A percentile compares a stretch with the other conserved stretches of the same genome.
phyloP scores from a whole-genome alignment of 2,113 vertebrate genomes.

The Platichthys flesus region DNA sequence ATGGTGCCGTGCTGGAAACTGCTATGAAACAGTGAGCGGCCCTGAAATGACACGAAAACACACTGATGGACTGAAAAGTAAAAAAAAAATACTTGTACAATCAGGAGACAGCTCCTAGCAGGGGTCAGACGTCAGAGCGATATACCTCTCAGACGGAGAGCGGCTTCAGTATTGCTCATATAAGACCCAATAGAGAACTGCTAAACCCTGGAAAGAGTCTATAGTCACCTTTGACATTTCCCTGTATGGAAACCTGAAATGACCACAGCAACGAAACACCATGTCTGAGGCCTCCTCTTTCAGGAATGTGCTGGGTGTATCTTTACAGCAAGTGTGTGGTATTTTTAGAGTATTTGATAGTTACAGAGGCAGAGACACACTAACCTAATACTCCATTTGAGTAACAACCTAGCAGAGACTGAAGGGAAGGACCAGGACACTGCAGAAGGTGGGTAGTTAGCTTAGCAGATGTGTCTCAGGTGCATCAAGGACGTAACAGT shows the following conservation, averaged over 20 bases:
- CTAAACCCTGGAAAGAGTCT: not conserved
- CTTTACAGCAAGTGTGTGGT: not conserved
- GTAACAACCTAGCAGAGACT: too few species aligned
- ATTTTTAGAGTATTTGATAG: not conserved
- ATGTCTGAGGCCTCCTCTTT: not conserved
- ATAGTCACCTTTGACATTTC: not conserved
- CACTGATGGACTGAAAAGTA: not conserved
- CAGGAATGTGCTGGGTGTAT: not conserved
- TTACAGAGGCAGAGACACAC: not conserved
- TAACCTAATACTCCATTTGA: too few species aligned
- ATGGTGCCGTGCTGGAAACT: not conserved
- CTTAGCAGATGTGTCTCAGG: not conserved
- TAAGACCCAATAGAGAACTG: too few species aligned
- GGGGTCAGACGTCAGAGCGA: not conserved
- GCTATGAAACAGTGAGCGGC: not conserved
- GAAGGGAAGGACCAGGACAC: too few species aligned
- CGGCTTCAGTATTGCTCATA: not conserved
- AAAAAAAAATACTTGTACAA: not conserved
- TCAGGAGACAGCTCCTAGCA: not conserved
- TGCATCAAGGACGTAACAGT: not conserved
- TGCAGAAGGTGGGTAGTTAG: not conserved
- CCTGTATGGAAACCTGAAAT: not conserved
- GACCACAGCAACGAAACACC: not conserved
- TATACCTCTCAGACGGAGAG: not conserved
- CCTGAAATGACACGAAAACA: not conserved